Conservation (phyloP, 1,140 invertebrate genomes). For the Drosophila pachea region DNA sequence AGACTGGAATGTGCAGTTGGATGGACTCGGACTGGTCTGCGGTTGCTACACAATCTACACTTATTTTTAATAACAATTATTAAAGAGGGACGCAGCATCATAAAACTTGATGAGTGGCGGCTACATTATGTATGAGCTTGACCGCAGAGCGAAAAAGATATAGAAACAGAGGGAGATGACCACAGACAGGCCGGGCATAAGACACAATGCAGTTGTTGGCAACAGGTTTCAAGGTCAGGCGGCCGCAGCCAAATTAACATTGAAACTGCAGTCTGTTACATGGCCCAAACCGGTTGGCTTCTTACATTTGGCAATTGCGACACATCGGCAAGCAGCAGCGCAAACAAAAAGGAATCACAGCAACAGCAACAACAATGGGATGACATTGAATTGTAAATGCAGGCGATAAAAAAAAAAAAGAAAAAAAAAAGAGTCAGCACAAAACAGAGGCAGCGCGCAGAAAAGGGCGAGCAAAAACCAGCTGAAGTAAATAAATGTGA, state of each 20-base stretch:
- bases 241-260: slow-evolving; percentile 31
- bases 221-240: slow-evolving; percentile 38
- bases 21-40: not conserved
- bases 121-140: slow-evolving; percentile 35
- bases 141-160: slow-evolving; percentile 17
- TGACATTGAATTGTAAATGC: slow-evolving; percentile 73
- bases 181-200: slow-evolving; percentile 24
- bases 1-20: not conserved
- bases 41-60: slow-evolving; percentile 1
- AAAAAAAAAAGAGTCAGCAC: slow-evolving; percentile 33
- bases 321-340: slow-evolving; percentile 4
- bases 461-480: not conserved
- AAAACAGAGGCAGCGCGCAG: slow-evolving; percentile 9
- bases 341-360: slow-evolving; percentile 17
- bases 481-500: slow-evolving; percentile 52
- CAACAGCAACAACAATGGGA: slow-evolving; percentile 35
- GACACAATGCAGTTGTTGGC: slow-evolving; percentile 26
- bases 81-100: slow-evolving; percentile 21
- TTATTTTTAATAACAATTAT: slow-evolving; percentile 35
- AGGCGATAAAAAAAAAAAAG: slow-evolving; percentile 50
- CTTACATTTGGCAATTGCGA: slow-evolving; percentile 43
- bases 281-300: slow-evolving; percentile 49
- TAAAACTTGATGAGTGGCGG: slow-evolving; percentile 21
- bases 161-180: not conserved
- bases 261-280: slow-evolving; percentile 44